These are phyloP conservation scores for Atta cephalotes DNA, from an alignment of 1,140 invertebrate species.

Conservation along the genomic window DNA sequence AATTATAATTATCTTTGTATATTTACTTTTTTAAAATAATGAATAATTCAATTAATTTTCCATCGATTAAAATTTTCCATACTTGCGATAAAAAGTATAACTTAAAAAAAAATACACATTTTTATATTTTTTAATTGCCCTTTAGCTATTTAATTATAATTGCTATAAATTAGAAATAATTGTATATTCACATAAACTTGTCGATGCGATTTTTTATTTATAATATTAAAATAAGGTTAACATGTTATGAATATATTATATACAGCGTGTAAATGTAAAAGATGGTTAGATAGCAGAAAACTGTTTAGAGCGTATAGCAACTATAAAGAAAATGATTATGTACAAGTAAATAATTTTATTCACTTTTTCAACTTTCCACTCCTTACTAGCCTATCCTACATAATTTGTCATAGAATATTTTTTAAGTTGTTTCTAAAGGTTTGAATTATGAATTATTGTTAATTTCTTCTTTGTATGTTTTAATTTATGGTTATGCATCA, in stretches of 20 bases:
- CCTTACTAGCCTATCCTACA: background rate
- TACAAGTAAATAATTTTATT: conserved; percentile 5
- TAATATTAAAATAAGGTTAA: background rate
- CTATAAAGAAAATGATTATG: background rate
- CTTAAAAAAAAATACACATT: background rate
- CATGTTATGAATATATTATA: background rate
- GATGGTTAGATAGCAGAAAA: background rate
- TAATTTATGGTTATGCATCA: background rate
- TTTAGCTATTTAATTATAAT: background rate
- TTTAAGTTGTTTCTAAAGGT: background rate
- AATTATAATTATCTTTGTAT: too few relatives aligned
- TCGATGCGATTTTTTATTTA: background rate
- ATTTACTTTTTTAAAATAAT: background rate
- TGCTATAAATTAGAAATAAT: background rate
- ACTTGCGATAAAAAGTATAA: background rate
- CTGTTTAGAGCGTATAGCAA: background rate
- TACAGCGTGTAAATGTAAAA: background rate
- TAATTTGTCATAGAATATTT: conserved; percentile 4
- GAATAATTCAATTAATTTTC: background rate
- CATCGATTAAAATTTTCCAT: background rate
- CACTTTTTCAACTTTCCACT: background rate
- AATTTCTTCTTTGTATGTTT: background rate
- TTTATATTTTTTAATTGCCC: background rate
- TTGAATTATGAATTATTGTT: background rate
- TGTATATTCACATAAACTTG: background rate